phyloP scores from a whole-genome alignment of 2,113 vertebrate genomes.

The Nannobrachium achirus region DNA sequence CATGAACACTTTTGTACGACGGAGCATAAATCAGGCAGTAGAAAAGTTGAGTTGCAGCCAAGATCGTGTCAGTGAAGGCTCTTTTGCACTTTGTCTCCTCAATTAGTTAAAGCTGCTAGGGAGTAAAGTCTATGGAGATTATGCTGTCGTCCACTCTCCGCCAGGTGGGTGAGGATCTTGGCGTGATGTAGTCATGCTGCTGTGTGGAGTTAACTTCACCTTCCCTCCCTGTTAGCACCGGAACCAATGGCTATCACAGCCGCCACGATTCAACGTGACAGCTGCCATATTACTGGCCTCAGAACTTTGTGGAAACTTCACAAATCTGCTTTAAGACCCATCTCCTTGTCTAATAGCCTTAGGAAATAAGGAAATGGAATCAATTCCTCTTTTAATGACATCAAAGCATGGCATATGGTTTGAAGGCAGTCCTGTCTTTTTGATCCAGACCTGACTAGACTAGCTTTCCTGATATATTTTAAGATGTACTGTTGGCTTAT shows the following conservation, averaged over 20 bases:
- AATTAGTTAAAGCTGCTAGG: constrained; percentile 82
- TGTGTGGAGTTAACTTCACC: constrained; percentile 71
- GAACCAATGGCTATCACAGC: constrained; percentile 45
- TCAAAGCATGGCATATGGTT: background rate
- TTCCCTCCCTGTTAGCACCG: constrained; percentile 44
- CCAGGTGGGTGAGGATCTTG: constrained; percentile 72
- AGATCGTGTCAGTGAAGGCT: constrained; percentile 66
- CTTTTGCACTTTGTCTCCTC: constrained; percentile 79
- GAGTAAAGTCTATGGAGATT: constrained; percentile 75
- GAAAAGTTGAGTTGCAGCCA: constrained; percentile 73
- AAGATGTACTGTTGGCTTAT: background rate
- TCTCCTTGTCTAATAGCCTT: constrained; percentile 40
- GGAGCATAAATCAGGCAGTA: background rate
- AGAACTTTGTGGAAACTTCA: constrained; percentile 75
- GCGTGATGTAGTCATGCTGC: constrained; percentile 74
- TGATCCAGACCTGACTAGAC: background rate
- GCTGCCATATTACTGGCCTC: constrained; percentile 73
- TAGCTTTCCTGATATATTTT: too few species aligned
- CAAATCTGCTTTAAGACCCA: constrained; percentile 50
- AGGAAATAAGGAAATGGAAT: constrained; percentile 34
- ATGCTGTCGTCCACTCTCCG: constrained; percentile 77
- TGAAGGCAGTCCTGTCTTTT: background rate
- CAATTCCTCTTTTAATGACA: constrained; percentile 15
- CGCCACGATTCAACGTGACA: constrained; percentile 58
- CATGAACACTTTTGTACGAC: too few species aligned